These are phyloP conservation scores for Squalus acanthias DNA, from an alignment of 2,797 vertebrate species.

Conservation along the genomic window DNA sequence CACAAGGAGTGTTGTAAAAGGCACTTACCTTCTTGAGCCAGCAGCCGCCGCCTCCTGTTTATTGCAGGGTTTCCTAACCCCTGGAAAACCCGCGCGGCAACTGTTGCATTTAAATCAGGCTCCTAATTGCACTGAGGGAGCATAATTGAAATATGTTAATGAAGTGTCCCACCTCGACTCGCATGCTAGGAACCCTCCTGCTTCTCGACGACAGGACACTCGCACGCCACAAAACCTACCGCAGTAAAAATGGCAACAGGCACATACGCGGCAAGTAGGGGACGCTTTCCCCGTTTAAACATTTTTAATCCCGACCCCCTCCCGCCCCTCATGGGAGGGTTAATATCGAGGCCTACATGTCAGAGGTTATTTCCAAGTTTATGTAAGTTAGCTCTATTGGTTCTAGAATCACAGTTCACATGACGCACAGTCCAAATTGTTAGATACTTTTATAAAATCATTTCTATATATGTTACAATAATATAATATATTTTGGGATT, in stretches of 20 bases:
- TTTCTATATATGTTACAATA: not conserved
- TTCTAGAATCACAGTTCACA: not conserved
- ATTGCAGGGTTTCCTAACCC: not conserved
- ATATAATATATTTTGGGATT: not conserved
- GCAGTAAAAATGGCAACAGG: not conserved
- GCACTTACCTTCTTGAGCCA: too few species aligned
- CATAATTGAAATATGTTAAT: not conserved
- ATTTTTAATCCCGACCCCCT: not conserved
- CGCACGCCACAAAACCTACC: not conserved
- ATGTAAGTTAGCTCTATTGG: not conserved
- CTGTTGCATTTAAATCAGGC: not conserved
- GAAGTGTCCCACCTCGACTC: not conserved
- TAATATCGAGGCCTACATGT: not conserved
- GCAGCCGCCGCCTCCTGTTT: too few species aligned
- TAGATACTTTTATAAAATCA: not conserved
- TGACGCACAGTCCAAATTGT: not conserved
- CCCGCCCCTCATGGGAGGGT: not conserved
- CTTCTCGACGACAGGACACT: not conserved
- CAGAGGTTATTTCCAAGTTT: not conserved
- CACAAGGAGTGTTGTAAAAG: too few species aligned
- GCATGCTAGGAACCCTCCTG: not conserved
- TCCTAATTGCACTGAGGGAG: not conserved
- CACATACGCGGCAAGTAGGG: not conserved
- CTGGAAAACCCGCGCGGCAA: not conserved
- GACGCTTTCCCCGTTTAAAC: not conserved